A percentile compares a stretch with the other conserved stretches of the same genome.
These are phyloP conservation scores for Agonopterix arenella DNA, from an alignment of 2,888 invertebrate species.

Conservation along the genomic window DNA sequence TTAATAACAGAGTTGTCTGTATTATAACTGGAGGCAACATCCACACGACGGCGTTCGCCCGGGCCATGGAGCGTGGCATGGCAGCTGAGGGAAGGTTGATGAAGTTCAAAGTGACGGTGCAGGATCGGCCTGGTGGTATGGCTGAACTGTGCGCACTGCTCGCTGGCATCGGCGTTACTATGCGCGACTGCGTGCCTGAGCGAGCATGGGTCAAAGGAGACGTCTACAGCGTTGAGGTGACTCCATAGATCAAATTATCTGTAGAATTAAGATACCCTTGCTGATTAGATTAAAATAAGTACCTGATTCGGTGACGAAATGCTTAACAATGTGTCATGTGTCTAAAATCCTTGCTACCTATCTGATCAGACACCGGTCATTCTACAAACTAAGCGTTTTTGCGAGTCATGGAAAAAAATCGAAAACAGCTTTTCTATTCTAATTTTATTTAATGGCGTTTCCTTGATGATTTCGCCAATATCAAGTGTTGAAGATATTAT, in stretches of 20 bases:
- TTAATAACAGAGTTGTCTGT: constrained; percentile 82
- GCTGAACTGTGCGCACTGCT: constrained; percentile 87
- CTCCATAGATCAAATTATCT: neutral
- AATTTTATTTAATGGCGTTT: too few species aligned
- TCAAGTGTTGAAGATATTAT: too few species aligned
- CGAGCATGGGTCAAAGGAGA: constrained; percentile 95
- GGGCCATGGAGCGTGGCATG: constrained; percentile 92
- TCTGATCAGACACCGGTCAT: too few species aligned
- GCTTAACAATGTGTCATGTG: too few species aligned
- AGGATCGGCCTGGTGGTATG: constrained; percentile 91
- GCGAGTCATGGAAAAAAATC: too few species aligned
- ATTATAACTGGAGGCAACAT: constrained; percentile 93
- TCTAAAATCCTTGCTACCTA: too few species aligned
- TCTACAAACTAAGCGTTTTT: too few species aligned
- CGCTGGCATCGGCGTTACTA: constrained; percentile 85
- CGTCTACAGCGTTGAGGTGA: constrained; percentile 79
- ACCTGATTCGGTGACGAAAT: too few species aligned
- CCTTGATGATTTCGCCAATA: too few species aligned
- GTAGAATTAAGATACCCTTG: too few species aligned
- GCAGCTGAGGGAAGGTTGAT: constrained; percentile 89
- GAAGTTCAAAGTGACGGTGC: constrained; percentile 78
- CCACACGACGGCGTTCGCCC: constrained; percentile 90
- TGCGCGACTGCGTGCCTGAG: constrained; percentile 96
- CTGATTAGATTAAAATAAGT: too few species aligned
- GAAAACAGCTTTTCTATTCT: too few species aligned